Base-by-base conservation (phyloP, 2,888 invertebrate species). In the Epirrhoe tristata region DNA sequence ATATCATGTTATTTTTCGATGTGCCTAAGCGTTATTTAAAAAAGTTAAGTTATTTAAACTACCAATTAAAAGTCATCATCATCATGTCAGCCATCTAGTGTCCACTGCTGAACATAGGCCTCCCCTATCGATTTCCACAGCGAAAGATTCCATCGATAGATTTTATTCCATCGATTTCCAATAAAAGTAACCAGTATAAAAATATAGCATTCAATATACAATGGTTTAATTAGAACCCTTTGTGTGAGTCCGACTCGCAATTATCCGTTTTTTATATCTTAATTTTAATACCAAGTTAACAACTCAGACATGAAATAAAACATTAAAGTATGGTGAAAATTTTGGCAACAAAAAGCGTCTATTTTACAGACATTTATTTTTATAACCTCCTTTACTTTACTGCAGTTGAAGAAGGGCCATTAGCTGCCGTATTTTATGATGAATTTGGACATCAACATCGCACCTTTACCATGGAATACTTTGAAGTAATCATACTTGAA, bases 391-490 rank as follows among this genome's bases (percentile, higher is more conserved):
- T 50, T 58, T 46, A 58, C 43, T 54, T 54, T 54, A 55, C 48
- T 54, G 16, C 59, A 54, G 51, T 63, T 57, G 31, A 43, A 48
- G 56, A 57, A 50, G 48, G 17, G 43, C 32, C 51, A 63, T 63
- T 63, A 52, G 57, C 50, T 31, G 36, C 24, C 39, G 32, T 51
- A 16, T 57, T 63, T 62, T 63, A 54, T 56, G 50, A 57, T 57
- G 52, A 43, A 32, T 51, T 57, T 10, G 10, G 8, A n/a, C 56
- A 36, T 16, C 48, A 48, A 16, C 48, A 48, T 48, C 14, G 24
- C 17, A 62, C 62, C 56, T 36, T n/a, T 61, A 12, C 46, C 52
- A 39, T 7, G 12, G 52, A 52, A 24, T 36, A 59, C 17, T n/a
- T 10, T 4, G 6, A 52, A n/a, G 24, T 2, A 24, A 12, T 52